Percentiles rank a stretch among this genome's conserved stretches.
Evolutionary conservation across 35 echinoderm and acorn worm species (phyloP).

Genomic region (Holothuria glaberrima): DNA sequence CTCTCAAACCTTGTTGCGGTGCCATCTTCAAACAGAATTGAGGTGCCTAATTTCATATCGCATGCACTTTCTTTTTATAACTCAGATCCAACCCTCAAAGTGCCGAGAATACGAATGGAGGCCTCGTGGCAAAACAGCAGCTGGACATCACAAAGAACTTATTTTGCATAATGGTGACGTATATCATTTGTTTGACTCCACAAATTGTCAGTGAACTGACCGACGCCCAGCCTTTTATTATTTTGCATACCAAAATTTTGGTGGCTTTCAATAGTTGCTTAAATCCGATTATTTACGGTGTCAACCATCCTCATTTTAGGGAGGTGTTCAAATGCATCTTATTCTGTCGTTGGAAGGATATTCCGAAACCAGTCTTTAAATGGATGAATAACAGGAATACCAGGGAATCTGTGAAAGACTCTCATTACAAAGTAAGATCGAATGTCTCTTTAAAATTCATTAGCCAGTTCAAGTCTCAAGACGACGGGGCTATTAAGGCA

Average conservation of each 20-base stretch:
- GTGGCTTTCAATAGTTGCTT: neutral
- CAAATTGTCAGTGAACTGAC: neutral
- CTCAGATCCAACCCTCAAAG: neutral
- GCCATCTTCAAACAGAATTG: too few relatives aligned
- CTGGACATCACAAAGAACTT: slow-evolving; percentile 34
- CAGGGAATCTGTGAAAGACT: too few relatives aligned
- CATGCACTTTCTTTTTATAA: too few relatives aligned
- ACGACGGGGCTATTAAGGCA: too few relatives aligned
- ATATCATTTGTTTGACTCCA: slow-evolving; percentile 15
- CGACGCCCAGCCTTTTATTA: neutral
- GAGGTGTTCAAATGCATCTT: slow-evolving; percentile 12
- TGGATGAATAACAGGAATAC: too few relatives aligned
- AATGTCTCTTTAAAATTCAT: too few relatives aligned
- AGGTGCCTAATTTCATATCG: too few relatives aligned
- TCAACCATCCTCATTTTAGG: slow-evolving; percentile 45
- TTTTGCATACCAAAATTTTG: neutral
- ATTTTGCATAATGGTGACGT: slow-evolving; percentile 16
- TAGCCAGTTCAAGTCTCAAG: too few relatives aligned
- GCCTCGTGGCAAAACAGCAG: neutral
- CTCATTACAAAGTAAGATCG: too few relatives aligned
- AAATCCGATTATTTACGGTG: slow-evolving; percentile 34
- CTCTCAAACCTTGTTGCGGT: too few relatives aligned
- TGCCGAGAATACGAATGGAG: neutral
- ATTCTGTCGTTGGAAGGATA: slow-evolving; percentile 17
- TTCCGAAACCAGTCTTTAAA: neutral